Percentiles rank a stretch among this genome's conserved stretches.
Evolutionary conservation across 2,113 vertebrate species (phyloP).

Genomic region (Lamprotornis superbus): DNA sequence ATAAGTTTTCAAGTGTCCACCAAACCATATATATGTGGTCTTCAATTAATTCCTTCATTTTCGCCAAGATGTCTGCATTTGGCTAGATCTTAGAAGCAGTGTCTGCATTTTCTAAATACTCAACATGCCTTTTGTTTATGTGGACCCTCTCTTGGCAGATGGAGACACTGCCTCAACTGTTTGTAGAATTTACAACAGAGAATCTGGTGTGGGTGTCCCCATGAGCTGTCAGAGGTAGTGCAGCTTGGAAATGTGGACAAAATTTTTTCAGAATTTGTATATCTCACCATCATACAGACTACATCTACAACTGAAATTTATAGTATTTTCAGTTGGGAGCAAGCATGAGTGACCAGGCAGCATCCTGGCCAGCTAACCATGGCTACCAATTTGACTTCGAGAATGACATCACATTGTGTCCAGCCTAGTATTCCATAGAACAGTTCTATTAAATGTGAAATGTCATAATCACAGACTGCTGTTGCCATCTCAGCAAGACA

Average conservation of each 20-base stretch:
- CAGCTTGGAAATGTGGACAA: background rate
- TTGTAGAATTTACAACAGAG: conserved; percentile 7
- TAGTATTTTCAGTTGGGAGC: background rate
- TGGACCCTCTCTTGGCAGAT: background rate
- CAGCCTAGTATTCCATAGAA: background rate
- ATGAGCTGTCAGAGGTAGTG: background rate
- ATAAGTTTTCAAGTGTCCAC: background rate
- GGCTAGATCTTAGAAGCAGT: background rate
- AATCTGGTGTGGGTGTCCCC: background rate
- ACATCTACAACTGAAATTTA: background rate
- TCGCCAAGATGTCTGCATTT: background rate
- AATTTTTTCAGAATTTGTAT: background rate
- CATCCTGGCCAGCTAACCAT: background rate
- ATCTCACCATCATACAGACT: background rate
- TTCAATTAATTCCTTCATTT: background rate
- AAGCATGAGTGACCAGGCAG: background rate
- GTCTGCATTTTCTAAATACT: conserved; percentile 51
- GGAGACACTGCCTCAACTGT: conserved; percentile 14
- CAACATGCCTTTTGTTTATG: conserved; percentile 26
- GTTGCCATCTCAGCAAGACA: background rate
- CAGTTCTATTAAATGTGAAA: background rate
- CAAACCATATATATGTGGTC: background rate
- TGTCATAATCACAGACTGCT: background rate
- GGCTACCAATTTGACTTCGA: background rate
- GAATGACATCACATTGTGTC: background rate